These are phyloP conservation scores for Seladonia tumulorum DNA, from an alignment of 2,888 invertebrate genomes.

Conservation along the genomic window DNA sequence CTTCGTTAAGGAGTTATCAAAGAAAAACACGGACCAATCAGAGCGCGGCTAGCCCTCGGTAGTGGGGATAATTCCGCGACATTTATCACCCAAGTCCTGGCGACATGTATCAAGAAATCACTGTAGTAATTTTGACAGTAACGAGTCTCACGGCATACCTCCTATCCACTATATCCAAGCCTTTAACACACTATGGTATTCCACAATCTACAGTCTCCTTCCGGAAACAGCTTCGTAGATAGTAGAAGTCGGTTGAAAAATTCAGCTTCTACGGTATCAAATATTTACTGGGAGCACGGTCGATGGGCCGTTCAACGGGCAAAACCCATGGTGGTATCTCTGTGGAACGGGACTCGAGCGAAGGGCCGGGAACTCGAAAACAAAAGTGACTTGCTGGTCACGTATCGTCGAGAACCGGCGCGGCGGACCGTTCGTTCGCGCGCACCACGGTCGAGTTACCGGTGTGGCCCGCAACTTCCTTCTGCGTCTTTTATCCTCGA, in stretches of 20 bases:
- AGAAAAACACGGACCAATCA: too few relatives aligned
- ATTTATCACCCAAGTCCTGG: too few relatives aligned
- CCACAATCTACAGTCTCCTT: not conserved
- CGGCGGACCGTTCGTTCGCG: not conserved
- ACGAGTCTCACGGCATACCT: not conserved
- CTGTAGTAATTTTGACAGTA: not conserved
- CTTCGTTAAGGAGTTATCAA: too few relatives aligned
- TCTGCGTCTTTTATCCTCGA: constrained; percentile 26
- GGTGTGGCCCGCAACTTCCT: constrained; percentile 44
- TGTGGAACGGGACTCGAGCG: not conserved
- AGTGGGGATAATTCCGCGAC: too few relatives aligned
- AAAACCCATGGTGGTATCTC: not conserved
- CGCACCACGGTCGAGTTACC: constrained; percentile 31
- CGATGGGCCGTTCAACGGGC: not conserved
- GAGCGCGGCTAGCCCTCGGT: too few relatives aligned
- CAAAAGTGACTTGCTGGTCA: constrained; percentile 27
- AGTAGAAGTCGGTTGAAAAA: not conserved
- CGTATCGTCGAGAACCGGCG: constrained; percentile 13
- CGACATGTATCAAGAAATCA: too few relatives aligned
- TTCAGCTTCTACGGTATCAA: not conserved
- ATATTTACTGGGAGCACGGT: not conserved
- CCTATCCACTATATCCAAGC: not conserved
- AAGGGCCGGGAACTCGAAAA: not conserved
- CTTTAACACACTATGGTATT: not conserved
- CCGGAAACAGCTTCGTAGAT: not conserved